These are phyloP conservation scores for Syngnathus rostellatus DNA, from an alignment of 2,797 vertebrate genomes.

Conservation along the genomic window DNA sequence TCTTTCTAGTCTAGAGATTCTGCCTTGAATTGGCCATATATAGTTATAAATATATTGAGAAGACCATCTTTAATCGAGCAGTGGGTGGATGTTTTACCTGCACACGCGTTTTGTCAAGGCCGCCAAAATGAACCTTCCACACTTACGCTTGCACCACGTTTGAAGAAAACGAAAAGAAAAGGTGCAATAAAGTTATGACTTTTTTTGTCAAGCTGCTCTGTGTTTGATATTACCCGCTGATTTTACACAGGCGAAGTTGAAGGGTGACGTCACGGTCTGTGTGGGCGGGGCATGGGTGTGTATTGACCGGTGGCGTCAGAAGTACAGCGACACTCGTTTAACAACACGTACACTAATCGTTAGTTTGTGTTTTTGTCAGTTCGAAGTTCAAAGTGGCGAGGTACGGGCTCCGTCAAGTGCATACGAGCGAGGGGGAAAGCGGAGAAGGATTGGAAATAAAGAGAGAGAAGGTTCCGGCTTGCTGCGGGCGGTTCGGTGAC, in stretches of 20 bases:
- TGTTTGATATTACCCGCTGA: no score
- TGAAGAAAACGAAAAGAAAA: constrained; percentile 37
- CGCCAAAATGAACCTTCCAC: not conserved
- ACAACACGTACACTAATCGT: not conserved
- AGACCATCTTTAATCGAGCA: constrained; percentile 57
- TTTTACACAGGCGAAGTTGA: constrained; percentile 13
- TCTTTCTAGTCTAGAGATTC: constrained; percentile 65
- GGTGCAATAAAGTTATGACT: constrained; percentile 79
- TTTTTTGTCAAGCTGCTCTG: constrained; percentile 40
- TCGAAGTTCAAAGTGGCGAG: not conserved
- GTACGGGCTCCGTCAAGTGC: not conserved
- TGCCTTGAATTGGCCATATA: constrained; percentile 65
- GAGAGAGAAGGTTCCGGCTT: constrained; percentile 27
- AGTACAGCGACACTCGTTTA: not conserved
- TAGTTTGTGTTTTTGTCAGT: not conserved
- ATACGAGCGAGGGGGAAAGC: not conserved
- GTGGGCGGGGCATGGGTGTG: constrained; percentile 37
- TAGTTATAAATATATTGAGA: constrained; percentile 46
- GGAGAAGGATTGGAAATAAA: not conserved
- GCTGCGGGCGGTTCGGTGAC: constrained; percentile 29
- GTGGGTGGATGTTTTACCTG: constrained; percentile 29
- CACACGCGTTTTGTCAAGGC: constrained; percentile 43
- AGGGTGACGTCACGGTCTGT: constrained; percentile 40
- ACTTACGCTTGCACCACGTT: not conserved
- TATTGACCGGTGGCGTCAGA: not conserved